Conservation (phyloP, 2,113 vertebrate species). For the Malurus melanocephalus region DNA sequence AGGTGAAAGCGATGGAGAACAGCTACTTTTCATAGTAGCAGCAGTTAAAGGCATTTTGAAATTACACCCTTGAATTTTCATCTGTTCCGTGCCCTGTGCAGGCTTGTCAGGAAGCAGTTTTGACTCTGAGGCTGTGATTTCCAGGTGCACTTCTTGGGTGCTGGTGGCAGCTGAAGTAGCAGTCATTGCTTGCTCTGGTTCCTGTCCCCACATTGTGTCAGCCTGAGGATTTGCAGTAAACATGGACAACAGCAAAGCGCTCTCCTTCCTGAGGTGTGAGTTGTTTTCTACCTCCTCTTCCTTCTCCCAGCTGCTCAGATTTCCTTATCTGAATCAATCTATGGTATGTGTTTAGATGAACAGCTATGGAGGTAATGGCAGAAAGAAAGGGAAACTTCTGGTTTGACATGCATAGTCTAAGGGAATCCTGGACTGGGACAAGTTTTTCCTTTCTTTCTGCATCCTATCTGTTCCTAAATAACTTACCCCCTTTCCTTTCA, state of each 20-base stretch:
- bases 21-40: neutral
- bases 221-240: neutral
- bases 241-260: fast-evolving
- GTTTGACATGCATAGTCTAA: neutral
- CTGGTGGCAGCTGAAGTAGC: neutral
- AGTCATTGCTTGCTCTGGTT: neutral
- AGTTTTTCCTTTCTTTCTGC: neutral
- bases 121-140: neutral
- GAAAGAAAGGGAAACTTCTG: neutral
- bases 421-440: neutral
- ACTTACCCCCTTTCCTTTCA: neutral
- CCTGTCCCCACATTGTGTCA: neutral
- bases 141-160: neutral
- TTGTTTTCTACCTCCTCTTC: neutral
- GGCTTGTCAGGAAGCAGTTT: neutral
- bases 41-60: neutral
- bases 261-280: neutral
- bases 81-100: fast-evolving
- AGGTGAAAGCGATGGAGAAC: neutral
- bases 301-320: neutral
- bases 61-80: neutral
- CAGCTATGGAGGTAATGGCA: neutral
- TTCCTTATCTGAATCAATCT: neutral
- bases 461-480: neutral
- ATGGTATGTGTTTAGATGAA: neutral